A percentile compares a stretch with the other conserved stretches of the same genome.
These are phyloP conservation scores for Pholis gunnellus DNA, from an alignment of 2,113 vertebrate genomes.

Conservation along the genomic window DNA sequence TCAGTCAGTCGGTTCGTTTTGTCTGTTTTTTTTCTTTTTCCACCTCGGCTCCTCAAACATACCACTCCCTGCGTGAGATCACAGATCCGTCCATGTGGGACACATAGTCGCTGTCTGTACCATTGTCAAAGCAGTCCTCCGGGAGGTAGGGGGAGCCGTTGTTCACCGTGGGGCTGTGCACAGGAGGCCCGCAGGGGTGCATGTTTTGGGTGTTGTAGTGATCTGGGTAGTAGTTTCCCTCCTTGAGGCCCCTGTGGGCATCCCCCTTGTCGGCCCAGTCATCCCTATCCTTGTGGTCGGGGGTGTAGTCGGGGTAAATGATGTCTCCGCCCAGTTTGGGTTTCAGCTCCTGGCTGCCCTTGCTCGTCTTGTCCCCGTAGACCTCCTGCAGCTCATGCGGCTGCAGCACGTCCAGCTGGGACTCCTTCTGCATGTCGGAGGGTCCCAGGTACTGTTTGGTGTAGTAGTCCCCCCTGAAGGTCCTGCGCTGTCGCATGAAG, in stretches of 20 bases:
- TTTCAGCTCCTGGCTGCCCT: conserved; percentile 92
- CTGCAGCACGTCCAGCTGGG: conserved; percentile 95
- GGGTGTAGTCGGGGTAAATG: conserved; percentile 92
- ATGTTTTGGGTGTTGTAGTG: conserved; percentile 79
- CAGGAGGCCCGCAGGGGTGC: conserved; percentile 89
- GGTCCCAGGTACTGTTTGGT: conserved; percentile 98
- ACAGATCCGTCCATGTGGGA: conserved; percentile 97
- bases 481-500: conserved; percentile 92
- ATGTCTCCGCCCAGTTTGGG: conserved; percentile 89
- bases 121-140: conserved; percentile 90
- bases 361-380: conserved; percentile 91
- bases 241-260: conserved; percentile 83
- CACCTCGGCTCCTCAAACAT: conserved; percentile 86
- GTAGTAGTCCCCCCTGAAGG: conserved; percentile 98
- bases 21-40: conserved; percentile 60
- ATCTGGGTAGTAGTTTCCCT: conserved; percentile 85
- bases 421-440: conserved; percentile 97
- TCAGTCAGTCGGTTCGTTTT: conserved; percentile 28
- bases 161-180: conserved; percentile 83
- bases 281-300: conserved; percentile 88
- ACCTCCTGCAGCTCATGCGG: conserved; percentile 94
- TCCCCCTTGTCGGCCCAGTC: conserved; percentile 91
- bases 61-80: conserved; percentile 99
- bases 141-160: conserved; percentile 91
- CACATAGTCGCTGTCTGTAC: conserved; percentile 94